Evolutionary conservation across 2,888 invertebrate genomes (phyloP).

Genomic region (Mylabris sibirica): DNA sequence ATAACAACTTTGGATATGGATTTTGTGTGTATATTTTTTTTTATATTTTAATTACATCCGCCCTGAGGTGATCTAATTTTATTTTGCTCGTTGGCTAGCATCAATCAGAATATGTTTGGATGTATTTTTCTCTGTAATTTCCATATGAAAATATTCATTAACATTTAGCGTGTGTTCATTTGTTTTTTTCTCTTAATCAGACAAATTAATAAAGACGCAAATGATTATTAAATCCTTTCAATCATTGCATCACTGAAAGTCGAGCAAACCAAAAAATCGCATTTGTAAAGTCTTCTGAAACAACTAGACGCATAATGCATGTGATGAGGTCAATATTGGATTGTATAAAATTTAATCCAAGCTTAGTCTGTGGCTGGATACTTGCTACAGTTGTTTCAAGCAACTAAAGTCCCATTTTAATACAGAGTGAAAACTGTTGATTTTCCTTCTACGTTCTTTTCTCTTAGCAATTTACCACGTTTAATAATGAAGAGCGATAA

Average conservation of each 20-base stretch:
- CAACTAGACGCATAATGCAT: constrained; percentile 11
- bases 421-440: neutral
- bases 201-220: neutral
- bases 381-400: neutral
- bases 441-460: neutral
- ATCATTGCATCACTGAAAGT: neutral
- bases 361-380: neutral
- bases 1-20: neutral
- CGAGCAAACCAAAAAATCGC: neutral
- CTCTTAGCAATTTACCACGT: neutral
- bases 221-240: neutral
- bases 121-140: no score
- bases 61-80: neutral
- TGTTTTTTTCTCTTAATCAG: neutral
- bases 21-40: neutral
- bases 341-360: constrained; percentile 6
- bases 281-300: neutral
- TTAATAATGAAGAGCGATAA: neutral
- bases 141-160: no score
- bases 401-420: neutral
- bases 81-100: neutral
- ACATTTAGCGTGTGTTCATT: no score
- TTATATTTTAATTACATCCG: neutral
- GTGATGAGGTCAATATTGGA: constrained; percentile 11
- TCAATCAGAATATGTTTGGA: neutral